Evolutionary conservation across 2,888 invertebrate genomes (phyloP).

Genomic region (Pherbina coryleti): DNA sequence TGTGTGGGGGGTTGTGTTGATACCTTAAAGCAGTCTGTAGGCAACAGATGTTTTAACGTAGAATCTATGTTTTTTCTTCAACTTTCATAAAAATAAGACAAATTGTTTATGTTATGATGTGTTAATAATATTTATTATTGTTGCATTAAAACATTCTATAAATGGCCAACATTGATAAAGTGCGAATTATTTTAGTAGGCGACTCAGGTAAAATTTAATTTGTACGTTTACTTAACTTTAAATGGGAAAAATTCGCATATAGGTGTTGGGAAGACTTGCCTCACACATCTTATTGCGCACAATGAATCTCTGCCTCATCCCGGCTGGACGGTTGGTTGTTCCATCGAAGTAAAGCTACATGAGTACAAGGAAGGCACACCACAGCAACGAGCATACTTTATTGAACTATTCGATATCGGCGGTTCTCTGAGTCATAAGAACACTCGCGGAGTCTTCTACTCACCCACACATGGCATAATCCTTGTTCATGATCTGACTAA

Average conservation of each 20-base stretch:
- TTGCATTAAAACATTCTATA: not conserved
- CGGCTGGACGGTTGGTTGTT: conserved; percentile 96
- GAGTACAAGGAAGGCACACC: conserved; percentile 95
- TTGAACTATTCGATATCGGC: conserved; percentile 98
- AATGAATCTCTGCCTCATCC: conserved; percentile 87
- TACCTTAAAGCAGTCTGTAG: too few species aligned
- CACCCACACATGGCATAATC: conserved; percentile 94
- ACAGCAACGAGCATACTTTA: conserved; percentile 89
- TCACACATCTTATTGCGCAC: conserved; percentile 91
- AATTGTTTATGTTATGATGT: too few species aligned
- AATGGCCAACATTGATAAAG: conserved; percentile 80
- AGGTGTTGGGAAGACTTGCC: conserved; percentile 97
- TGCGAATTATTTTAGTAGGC: conserved; percentile 90
- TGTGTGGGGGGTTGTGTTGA: too few species aligned
- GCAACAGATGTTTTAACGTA: too few species aligned
- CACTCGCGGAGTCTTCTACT: conserved; percentile 94
- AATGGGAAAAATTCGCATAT: conserved; percentile 43
- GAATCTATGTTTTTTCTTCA: too few species aligned
- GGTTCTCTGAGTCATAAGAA: conserved; percentile 94
- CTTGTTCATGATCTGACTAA: conserved; percentile 97
- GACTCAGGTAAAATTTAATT: conserved; percentile 80
- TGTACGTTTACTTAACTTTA: not conserved
- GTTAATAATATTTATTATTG: too few species aligned
- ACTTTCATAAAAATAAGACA: too few species aligned
- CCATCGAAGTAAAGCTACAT: conserved; percentile 95